Evolutionary conservation across 2,113 vertebrate species (phyloP), one percentile per base, ranked within the genome.

Genomic region (Romanogobio albipinnatus): DNA sequence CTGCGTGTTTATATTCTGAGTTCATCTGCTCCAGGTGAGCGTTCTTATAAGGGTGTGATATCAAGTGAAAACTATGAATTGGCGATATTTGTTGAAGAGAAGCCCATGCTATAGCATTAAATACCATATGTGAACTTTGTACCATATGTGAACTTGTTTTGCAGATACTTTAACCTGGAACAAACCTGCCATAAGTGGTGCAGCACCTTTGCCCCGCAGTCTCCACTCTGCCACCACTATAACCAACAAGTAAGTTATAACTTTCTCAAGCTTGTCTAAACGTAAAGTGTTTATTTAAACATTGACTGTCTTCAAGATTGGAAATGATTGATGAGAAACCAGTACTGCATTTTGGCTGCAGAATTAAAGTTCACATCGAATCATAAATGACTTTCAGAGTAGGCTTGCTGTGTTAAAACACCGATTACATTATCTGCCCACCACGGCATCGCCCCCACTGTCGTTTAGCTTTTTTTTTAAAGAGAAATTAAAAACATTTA

Each of bases 191-290:
- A 92, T 97, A 80, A 94, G 90, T 14, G 96, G 96, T 0, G 92
- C 93, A 1, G 95, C 95, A 0, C 96, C 96, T 5, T 93, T 97
- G 11, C 96, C 96, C 43, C 95, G 96, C 47, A 97, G 96, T 76
- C 92, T 97, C 9, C 96, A 97, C 86, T 96, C 96, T 0, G 96
- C 96, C 81, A 96, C 96, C 2, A 95, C 94, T 73, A 96, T 96
- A 76, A 94, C 94, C 85, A 96, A 96, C 92, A 97, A 96, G 96
- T 97, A 88, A 94, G 93, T 86, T 22, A 6, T 8, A 7, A 47
- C 22, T 33, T 9, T 45, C 24, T 3, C 17, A 39, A 22, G 4
- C 66, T 4, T 70, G 17, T 43, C 39, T 68, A 36, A 19, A 68
- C 64, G 19, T 66, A 3, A 13, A 19, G 3, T 68, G 64, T 68